Evolutionary conservation across 2,888 invertebrate species (phyloP), one percentile per base, ranked within the genome.

Genomic region (Dorcus hopei): DNA sequence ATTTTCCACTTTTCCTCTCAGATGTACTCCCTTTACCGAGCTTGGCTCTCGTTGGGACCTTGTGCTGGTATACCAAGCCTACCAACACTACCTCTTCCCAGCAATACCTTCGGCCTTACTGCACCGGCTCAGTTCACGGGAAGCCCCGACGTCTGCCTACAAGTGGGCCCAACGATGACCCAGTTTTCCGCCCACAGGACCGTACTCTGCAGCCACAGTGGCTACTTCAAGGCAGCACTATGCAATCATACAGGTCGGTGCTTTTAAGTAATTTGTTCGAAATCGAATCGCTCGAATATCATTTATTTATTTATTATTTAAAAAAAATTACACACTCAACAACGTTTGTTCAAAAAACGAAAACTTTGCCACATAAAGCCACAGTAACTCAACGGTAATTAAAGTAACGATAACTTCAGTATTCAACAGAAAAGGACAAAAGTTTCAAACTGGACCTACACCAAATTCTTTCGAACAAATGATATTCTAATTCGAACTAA

Each of bases 151-250:
- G 85, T 87, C 16, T 75, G 85, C 38, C 77, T 88, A 1, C 83
- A 86, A 70, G 87, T 87, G 11, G 88, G 87, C 0, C 82, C 83
- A 8, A 81, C 79, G 26, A 80, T 83, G 65, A 84, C 85, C 8
- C 85, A 87, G 59, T 89, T 89, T 74, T 83, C 87, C 23, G 88
- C 88, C 0, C 89, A 89, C 68, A 83, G 84, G 45, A 79, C 82
- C 33, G 82, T 89, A 9, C 74, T 90, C 38, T 83, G 86, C 38
- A 82, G 85, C 53, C 87, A 89, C 73, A 88, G 88, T 71, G 89
- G 88, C 26, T 89, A 87, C 71, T 81, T 90, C 70, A 85, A 88
- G 64, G 87, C 88, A 1, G 81, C 87, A n/a, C 78, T 88, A 52
- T 53, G 68, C 11, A 75, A 74, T 59, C 73, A 77, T 50, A 65